Evolutionary conservation across 2,113 vertebrate species (phyloP).

Genomic region (Salvator merianae): DNA sequence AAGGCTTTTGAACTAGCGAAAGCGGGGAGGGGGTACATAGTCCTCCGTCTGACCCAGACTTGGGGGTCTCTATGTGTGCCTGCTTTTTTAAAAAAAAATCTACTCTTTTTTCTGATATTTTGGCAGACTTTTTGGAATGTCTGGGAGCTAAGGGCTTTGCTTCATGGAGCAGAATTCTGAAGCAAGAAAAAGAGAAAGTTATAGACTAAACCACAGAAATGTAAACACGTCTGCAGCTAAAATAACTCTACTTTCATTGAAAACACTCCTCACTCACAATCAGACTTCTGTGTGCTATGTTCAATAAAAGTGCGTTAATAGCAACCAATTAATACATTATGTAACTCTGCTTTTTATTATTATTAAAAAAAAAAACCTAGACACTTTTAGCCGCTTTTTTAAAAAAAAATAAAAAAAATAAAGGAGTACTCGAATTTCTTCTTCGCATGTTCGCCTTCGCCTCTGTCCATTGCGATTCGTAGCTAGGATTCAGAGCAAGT

Average conservation of each 20-base stretch:
- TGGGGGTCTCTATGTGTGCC: slow-evolving; percentile 80
- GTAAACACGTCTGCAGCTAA: slow-evolving; percentile 95
- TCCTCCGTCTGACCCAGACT: slow-evolving; percentile 78
- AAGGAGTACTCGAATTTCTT: slow-evolving; percentile 58
- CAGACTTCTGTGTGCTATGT: slow-evolving; percentile 84
- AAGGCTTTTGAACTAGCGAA: slow-evolving; percentile 66
- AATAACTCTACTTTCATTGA: slow-evolving; percentile 92
- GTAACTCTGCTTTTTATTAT: slow-evolving; percentile 62
- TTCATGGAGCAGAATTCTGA: slow-evolving; percentile 85
- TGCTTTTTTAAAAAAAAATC: slow-evolving; percentile 44
- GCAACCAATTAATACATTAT: slow-evolving; percentile 84
- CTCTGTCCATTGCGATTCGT: slow-evolving; percentile 11
- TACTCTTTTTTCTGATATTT: slow-evolving; percentile 73
- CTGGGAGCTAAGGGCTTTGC: slow-evolving; percentile 88
- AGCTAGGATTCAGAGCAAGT: not conserved
- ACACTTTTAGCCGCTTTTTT: slow-evolving; percentile 61
- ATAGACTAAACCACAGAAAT: slow-evolving; percentile 96
- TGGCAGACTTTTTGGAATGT: slow-evolving; percentile 94
- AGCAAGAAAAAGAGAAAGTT: slow-evolving; percentile 91
- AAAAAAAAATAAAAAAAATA: no score
- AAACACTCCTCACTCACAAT: slow-evolving; percentile 89
- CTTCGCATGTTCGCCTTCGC: not conserved
- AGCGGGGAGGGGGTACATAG: slow-evolving; percentile 64
- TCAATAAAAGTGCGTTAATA: slow-evolving; percentile 85
- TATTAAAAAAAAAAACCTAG: slow-evolving; percentile 27